Percentiles rank a stretch among this genome's conserved stretches.
Evolutionary conservation across 2,797 vertebrate genomes (phyloP).

Genomic region (Falco rusticolus): DNA sequence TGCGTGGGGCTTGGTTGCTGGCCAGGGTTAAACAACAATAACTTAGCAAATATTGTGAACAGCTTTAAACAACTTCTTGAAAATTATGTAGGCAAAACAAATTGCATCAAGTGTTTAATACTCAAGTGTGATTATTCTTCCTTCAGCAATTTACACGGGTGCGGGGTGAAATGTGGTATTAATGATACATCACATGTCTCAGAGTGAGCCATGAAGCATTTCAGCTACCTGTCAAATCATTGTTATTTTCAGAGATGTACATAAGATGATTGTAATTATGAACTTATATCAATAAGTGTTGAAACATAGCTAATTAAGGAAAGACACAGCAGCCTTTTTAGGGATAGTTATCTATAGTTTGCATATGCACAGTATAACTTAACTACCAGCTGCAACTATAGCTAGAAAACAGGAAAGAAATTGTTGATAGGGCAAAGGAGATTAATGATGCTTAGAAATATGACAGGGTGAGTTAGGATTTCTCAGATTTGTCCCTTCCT

Average conservation of each 20-base stretch:
- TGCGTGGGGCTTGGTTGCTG: too few relatives aligned
- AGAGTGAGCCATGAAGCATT: not conserved
- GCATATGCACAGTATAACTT: rapidly evolving
- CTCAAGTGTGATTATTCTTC: not conserved
- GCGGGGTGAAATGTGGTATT: not conserved
- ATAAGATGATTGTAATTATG: not conserved
- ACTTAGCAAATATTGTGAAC: too few relatives aligned
- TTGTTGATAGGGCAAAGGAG: not conserved
- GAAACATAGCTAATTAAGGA: not conserved
- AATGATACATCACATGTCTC: not conserved
- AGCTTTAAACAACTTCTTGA: not conserved
- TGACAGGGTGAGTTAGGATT: not conserved
- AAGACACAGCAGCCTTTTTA: not conserved
- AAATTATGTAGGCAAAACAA: not conserved
- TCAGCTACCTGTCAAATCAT: not conserved
- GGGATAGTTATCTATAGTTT: not conserved
- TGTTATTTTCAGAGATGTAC: not conserved
- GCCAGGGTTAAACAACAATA: too few relatives aligned
- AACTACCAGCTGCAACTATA: not conserved
- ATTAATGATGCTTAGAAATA: not conserved
- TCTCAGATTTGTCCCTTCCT: not conserved
- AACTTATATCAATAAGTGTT: not conserved
- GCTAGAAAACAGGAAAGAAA: not conserved
- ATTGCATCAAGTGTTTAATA: not conserved
- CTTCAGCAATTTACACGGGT: not conserved